Evolutionary conservation across 2,797 vertebrate genomes (phyloP).

Genomic region (Intellagama lesueurii): DNA sequence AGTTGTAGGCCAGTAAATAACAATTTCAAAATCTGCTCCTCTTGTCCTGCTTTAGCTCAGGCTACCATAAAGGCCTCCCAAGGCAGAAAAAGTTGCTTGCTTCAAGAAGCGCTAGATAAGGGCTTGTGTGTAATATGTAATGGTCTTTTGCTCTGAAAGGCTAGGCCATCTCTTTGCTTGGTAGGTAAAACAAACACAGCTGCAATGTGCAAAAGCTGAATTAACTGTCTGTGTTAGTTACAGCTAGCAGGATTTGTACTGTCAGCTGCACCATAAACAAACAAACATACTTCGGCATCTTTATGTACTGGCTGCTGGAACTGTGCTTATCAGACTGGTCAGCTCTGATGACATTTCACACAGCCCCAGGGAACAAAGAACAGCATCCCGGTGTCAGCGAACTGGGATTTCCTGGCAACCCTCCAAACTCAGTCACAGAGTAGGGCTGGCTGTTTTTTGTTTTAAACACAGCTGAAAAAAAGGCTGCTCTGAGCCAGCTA

Average conservation of each 20-base stretch:
- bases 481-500: background rate
- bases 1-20: background rate
- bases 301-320: background rate
- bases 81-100: background rate
- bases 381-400: conserved; percentile 19
- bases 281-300: background rate
- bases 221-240: background rate
- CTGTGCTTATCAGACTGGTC: background rate
- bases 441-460: background rate
- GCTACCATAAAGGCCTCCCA: background rate
- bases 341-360: conserved; percentile 15
- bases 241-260: background rate
- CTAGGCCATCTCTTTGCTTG: background rate
- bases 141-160: background rate
- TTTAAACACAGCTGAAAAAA: background rate
- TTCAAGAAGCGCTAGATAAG: background rate
- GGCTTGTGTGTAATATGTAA: background rate
- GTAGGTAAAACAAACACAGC: conserved; percentile 8
- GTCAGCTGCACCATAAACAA: background rate
- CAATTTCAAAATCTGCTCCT: background rate
- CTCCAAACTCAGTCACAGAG: background rate
- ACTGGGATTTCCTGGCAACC: conserved; percentile 30
- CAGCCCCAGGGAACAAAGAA: conserved; percentile 14
- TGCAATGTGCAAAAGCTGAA: background rate
- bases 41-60: background rate